Percentiles rank a stretch among this genome's conserved stretches.
phyloP scores from a whole-genome alignment of 2,113 vertebrate genomes.

The Xiphophorus maculatus region DNA sequence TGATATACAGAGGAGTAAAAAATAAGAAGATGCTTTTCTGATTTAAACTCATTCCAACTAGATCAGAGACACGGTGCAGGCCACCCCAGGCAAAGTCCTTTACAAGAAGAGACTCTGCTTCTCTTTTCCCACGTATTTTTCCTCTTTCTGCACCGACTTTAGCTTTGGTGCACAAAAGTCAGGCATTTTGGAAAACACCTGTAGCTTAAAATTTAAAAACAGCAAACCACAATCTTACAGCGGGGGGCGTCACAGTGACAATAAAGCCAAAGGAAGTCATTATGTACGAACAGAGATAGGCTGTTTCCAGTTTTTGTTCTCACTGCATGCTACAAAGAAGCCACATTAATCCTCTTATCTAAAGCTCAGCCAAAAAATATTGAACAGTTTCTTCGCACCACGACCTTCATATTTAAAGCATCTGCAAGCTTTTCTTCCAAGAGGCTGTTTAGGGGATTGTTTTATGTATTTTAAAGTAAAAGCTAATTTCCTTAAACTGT shows the following conservation, averaged over 20 bases:
- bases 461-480: background rate
- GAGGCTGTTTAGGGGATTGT: background rate
- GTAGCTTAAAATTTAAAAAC: slow-evolving; percentile 2
- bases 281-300: background rate
- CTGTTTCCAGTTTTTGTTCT: slow-evolving; percentile 14
- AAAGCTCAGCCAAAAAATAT: background rate
- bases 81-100: slow-evolving; percentile 37
- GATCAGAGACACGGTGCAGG: slow-evolving; percentile 44
- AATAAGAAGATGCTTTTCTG: background rate
- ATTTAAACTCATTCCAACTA: slow-evolving; percentile 30
- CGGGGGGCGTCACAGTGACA: background rate
- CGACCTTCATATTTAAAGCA: slow-evolving; percentile 8
- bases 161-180: background rate
- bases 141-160: background rate
- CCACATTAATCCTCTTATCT: background rate
- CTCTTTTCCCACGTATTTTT: background rate
- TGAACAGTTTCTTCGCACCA: background rate
- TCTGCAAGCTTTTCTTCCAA: slow-evolving; percentile 12
- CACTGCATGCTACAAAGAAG: background rate
- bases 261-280: slow-evolving; percentile 7
- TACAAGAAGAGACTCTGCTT: slow-evolving; percentile 8
- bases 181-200: slow-evolving; percentile 7
- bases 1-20: background rate
- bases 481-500: slow-evolving; percentile 23
- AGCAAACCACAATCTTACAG: background rate